Conservation (phyloP, 1,140 invertebrate genomes). For the Macrobrachium rosenbergii region DNA sequence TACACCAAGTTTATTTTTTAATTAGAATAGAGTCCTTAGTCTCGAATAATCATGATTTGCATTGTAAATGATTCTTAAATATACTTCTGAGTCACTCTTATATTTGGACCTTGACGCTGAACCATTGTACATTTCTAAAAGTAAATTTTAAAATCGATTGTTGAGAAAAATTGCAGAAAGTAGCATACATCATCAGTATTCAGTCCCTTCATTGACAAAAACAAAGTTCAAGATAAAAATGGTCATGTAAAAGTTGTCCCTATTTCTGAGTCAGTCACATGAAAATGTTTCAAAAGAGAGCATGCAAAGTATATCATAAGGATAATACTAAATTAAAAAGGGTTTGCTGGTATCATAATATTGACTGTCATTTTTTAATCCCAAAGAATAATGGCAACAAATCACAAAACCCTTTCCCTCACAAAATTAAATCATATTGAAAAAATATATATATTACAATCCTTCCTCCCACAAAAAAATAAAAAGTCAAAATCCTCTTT, state of each 20-base stretch:
- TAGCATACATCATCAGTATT: slow-evolving; percentile 33
- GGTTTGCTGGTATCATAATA: slow-evolving; percentile 37
- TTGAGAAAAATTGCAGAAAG: too few relatives aligned
- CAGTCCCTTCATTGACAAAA: slow-evolving; percentile 34
- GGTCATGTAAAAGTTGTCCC: slow-evolving; percentile 55
- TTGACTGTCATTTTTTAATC: slow-evolving; percentile 4
- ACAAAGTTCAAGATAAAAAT: background rate
- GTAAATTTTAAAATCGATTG: background rate
- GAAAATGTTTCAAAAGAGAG: slow-evolving; percentile 41
- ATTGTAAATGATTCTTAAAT: too few relatives aligned
- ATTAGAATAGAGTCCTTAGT: too few relatives aligned
- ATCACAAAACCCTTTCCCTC: too few relatives aligned
- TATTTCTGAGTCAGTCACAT: slow-evolving; percentile 41
- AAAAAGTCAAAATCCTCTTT: too few relatives aligned
- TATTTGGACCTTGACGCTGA: slow-evolving; percentile 56
- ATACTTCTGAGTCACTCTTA: slow-evolving; percentile 45
- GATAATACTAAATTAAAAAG: slow-evolving; percentile 28
- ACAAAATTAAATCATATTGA: too few relatives aligned
- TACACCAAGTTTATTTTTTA: background rate
- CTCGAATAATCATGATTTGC: too few relatives aligned
- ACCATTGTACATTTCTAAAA: slow-evolving; percentile 54
- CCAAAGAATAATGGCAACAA: background rate
- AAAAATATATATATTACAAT: too few relatives aligned
- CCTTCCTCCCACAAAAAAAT: too few relatives aligned
- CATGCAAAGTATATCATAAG: slow-evolving; percentile 41